Evolutionary conservation across 2,797 vertebrate genomes (phyloP).

Genomic region (Yasuhikotakia modesta): DNA sequence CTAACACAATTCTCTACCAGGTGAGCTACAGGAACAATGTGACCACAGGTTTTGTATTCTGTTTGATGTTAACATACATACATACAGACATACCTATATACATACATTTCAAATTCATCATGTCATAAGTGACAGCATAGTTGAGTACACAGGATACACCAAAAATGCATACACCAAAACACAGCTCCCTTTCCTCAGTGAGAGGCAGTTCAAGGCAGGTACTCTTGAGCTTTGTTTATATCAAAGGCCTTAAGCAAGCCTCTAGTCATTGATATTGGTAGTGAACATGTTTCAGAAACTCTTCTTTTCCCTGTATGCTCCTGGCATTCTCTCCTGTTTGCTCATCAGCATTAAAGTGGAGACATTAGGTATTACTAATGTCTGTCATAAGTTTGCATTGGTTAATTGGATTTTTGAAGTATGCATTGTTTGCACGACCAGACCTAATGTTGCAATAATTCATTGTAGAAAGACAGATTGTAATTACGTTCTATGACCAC

Average conservation of each 20-base stretch:
- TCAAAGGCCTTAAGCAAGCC: slow-evolving; percentile 16
- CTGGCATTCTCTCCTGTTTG: slow-evolving; percentile 19
- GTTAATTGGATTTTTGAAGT: slow-evolving; percentile 69
- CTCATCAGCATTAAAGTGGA: slow-evolving; percentile 52
- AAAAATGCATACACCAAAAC: not conserved
- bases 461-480: slow-evolving; percentile 1
- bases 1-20: too few species aligned
- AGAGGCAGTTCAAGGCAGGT: not conserved
- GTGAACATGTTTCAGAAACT: not conserved
- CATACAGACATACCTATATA: too few species aligned
- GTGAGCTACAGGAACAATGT: too few species aligned
- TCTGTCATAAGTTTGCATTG: slow-evolving; percentile 61
- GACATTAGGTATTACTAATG: slow-evolving; percentile 59
- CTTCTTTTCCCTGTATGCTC: not conserved
- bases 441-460: slow-evolving; percentile 34
- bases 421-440: slow-evolving; percentile 63
- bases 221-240: not conserved
- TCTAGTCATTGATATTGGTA: slow-evolving; percentile 1
- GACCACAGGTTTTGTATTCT: too few species aligned
- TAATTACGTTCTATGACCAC: slow-evolving; percentile 18
- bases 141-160: not conserved
- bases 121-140: too few species aligned
- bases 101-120: too few species aligned
- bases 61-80: too few species aligned
- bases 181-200: not conserved